Evolutionary conservation across 2,888 invertebrate genomes (phyloP).

Genomic region (Flabesymbios commensalis): DNA sequence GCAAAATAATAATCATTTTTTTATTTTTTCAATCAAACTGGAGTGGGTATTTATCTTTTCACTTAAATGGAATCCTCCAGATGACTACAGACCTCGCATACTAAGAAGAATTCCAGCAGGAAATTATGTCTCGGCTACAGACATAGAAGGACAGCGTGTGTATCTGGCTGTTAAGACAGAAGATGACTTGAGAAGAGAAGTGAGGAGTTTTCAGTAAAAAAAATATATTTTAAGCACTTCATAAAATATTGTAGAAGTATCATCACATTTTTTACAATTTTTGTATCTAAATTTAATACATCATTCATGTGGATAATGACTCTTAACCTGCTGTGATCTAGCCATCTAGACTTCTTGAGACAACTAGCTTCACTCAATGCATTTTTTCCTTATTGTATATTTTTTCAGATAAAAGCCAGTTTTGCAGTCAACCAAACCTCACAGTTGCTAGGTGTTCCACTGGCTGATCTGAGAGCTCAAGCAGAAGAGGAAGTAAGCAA

Average conservation of each 20-base stretch:
- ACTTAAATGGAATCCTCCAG: too few relatives aligned
- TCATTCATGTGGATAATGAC: too few relatives aligned
- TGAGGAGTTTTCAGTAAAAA: constrained; percentile 20
- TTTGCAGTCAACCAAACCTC: constrained; percentile 10
- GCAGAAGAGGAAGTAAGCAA: constrained; percentile 44
- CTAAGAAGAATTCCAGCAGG: constrained; percentile 44
- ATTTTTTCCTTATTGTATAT: neutral
- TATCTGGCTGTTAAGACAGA: constrained; percentile 49
- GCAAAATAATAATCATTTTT: too few relatives aligned
- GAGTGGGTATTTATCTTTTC: too few relatives aligned
- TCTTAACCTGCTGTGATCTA: too few relatives aligned
- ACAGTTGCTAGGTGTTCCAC: constrained; percentile 41
- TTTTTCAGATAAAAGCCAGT: constrained; percentile 2
- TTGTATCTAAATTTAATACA: too few relatives aligned
- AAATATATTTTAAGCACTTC: too few relatives aligned
- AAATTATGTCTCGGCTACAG: constrained; percentile 48
- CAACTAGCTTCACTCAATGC: neutral
- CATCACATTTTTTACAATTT: too few relatives aligned
- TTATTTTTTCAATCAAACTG: too few relatives aligned
- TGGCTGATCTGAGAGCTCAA: constrained; percentile 42
- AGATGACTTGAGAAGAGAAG: constrained; percentile 43
- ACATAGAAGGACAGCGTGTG: constrained; percentile 45
- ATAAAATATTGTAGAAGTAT: too few relatives aligned
- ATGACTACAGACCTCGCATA: constrained; percentile 44
- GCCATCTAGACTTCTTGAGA: neutral